These are phyloP conservation scores for Sinocyclocheilus maitianheensis DNA, from an alignment of 2,113 vertebrate species.

Conservation along the genomic window DNA sequence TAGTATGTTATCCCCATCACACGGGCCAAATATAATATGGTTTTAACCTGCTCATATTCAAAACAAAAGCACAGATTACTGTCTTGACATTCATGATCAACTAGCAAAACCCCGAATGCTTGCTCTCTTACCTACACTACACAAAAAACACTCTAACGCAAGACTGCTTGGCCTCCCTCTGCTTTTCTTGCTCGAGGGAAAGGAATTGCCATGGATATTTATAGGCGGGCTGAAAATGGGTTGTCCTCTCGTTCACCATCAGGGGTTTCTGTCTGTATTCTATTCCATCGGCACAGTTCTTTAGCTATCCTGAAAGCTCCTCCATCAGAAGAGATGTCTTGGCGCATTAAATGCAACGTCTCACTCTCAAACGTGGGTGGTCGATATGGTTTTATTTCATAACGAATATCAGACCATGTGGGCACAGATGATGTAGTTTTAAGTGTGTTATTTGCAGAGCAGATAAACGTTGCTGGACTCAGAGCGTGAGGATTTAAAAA, in stretches of 20 bases:
- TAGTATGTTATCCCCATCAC: slow-evolving; percentile 1
- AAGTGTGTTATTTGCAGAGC: background rate
- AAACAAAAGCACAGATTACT: background rate
- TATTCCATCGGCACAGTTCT: slow-evolving; percentile 64
- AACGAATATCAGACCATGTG: background rate
- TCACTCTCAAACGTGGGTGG: background rate
- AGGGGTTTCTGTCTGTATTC: slow-evolving; percentile 23
- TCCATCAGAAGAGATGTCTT: slow-evolving; percentile 7
- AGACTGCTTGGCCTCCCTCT: slow-evolving; percentile 1
- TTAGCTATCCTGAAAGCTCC: slow-evolving; percentile 65
- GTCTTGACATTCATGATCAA: background rate
- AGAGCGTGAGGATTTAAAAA: slow-evolving; percentile 14
- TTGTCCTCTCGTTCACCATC: slow-evolving; percentile 30
- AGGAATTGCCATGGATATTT: slow-evolving; percentile 44
- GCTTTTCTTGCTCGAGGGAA: slow-evolving; percentile 25
- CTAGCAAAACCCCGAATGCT: background rate
- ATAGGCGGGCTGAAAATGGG: slow-evolving; percentile 29
- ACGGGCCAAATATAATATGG: background rate
- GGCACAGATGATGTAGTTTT: background rate
- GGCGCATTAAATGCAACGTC: background rate
- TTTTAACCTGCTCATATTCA: background rate
- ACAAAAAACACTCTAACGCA: background rate
- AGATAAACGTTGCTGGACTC: background rate
- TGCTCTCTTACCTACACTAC: background rate
- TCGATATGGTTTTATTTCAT: slow-evolving; percentile 18